Percentiles rank a stretch among this genome's conserved stretches.
Conservation (phyloP, 2,113 vertebrate species). For the Lucifuga dentata region DNA sequence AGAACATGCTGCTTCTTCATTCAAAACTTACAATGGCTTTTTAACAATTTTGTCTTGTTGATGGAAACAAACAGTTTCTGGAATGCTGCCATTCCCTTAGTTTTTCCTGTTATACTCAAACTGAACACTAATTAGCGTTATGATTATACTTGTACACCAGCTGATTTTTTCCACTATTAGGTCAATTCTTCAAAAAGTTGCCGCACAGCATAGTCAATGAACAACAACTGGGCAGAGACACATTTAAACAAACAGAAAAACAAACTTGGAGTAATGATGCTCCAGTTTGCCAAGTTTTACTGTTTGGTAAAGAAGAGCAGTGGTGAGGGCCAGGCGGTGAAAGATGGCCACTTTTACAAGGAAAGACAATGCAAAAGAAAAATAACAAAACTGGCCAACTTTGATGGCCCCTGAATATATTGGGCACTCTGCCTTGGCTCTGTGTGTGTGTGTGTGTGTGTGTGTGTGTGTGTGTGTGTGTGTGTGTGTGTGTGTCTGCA, state of each 20-base stretch:
- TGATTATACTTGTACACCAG: no score
- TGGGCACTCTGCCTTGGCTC: conserved; percentile 91
- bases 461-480: conserved; percentile 84
- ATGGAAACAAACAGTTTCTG: no score
- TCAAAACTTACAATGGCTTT: no score
- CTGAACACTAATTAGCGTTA: no score
- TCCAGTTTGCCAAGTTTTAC: conserved; percentile 77
- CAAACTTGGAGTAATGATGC: conserved; percentile 86
- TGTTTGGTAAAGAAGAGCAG: conserved; percentile 64
- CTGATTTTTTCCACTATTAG: background rate
- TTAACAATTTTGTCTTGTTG: background rate
- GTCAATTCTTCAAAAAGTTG: conserved; percentile 80
- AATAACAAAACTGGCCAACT: conserved; percentile 99
- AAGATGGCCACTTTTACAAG: conserved; percentile 98
- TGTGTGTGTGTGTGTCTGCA: conserved; percentile 80
- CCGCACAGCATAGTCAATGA: conserved; percentile 72
- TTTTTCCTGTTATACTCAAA: no score
- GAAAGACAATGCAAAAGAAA: conserved; percentile 98
- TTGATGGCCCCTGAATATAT: conserved; percentile 98
- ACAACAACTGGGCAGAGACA: conserved; percentile 82
- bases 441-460: conserved; percentile 84
- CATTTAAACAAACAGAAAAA: conserved; percentile 73
- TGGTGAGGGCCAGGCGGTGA: conserved; percentile 91
- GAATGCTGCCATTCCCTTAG: no score
- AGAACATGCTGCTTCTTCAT: no score